These are phyloP conservation scores for Drosophila sp. DNA, from an alignment of 1,140 invertebrate species.

Conservation along the genomic window DNA sequence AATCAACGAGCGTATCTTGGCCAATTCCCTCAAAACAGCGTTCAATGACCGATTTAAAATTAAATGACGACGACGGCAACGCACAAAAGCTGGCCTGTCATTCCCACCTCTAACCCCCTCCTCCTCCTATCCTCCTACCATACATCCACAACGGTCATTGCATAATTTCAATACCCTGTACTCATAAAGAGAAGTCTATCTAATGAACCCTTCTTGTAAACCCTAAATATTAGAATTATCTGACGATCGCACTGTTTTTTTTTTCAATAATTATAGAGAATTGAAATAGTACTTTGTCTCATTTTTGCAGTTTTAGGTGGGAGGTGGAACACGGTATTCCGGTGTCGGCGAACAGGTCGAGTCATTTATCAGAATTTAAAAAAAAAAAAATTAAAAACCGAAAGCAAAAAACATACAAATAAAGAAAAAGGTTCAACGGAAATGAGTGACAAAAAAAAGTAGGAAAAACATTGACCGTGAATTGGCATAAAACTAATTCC, in stretches of 20 bases:
- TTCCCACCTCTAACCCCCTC: neutral
- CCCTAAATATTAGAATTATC: too few species aligned
- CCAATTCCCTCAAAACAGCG: conserved; percentile 28
- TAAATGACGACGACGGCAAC: conserved; percentile 16
- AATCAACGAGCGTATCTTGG: neutral
- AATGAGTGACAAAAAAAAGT: conserved; percentile 47
- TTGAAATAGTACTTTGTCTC: too few species aligned
- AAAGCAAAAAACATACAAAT: conserved; percentile 18
- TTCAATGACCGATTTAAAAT: conserved; percentile 65
- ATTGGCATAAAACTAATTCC: conserved; percentile 57
- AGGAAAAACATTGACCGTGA: conserved; percentile 73
- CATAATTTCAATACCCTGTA: conserved; percentile 56
- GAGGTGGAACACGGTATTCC: too few species aligned
- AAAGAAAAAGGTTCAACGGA: conserved; percentile 40
- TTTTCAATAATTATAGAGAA: too few species aligned
- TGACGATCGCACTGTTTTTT: too few species aligned
- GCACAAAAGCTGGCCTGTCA: neutral
- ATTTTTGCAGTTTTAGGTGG: too few species aligned
- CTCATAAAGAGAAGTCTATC: too few species aligned
- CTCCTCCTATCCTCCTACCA: neutral
- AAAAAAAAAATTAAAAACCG: conserved; percentile 10
- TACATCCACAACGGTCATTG: conserved; percentile 36
- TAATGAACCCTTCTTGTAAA: too few species aligned
- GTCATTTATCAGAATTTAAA: neutral
- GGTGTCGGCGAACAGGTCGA: too few species aligned